phyloP scores from a whole-genome alignment of 2,113 vertebrate genomes.

The Poeciliopsis occidentalis region DNA sequence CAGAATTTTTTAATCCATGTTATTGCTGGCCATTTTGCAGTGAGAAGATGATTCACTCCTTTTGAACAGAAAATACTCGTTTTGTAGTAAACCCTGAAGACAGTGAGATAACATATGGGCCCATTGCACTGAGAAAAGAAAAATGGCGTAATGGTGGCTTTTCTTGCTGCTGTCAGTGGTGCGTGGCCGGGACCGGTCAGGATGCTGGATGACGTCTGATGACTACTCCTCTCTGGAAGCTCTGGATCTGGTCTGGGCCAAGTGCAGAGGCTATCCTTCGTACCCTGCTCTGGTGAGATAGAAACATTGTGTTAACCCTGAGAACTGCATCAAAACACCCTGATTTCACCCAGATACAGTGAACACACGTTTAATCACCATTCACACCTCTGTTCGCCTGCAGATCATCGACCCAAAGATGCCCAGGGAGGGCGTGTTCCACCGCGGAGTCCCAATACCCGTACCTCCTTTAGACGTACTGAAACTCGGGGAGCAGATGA shows the following conservation, averaged over 20 bases:
- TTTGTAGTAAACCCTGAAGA: neutral
- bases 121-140: neutral
- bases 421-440: slow-evolving; percentile 97
- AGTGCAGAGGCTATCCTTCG: slow-evolving; percentile 97
- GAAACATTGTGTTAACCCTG: neutral
- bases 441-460: slow-evolving; percentile 95
- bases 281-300: slow-evolving; percentile 93
- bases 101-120: neutral
- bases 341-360: neutral
- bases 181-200: slow-evolving; percentile 85
- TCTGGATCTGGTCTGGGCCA: slow-evolving; percentile 97
- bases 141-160: neutral
- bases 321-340: neutral
- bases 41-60: too few species aligned
- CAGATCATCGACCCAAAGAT: slow-evolving; percentile 99
- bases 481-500: slow-evolving; percentile 98
- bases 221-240: slow-evolving; percentile 94
- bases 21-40: neutral
- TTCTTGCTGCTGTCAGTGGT: slow-evolving; percentile 82
- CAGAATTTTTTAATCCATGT: neutral
- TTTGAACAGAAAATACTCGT: neutral
- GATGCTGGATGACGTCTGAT: slow-evolving; percentile 93
- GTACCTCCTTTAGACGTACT: slow-evolving; percentile 96
- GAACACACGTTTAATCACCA: neutral
- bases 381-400: neutral